A percentile compares a stretch with the other conserved stretches of the same genome.
phyloP scores from a whole-genome alignment of 2,113 vertebrate genomes.

The Thunnus maccoyii region DNA sequence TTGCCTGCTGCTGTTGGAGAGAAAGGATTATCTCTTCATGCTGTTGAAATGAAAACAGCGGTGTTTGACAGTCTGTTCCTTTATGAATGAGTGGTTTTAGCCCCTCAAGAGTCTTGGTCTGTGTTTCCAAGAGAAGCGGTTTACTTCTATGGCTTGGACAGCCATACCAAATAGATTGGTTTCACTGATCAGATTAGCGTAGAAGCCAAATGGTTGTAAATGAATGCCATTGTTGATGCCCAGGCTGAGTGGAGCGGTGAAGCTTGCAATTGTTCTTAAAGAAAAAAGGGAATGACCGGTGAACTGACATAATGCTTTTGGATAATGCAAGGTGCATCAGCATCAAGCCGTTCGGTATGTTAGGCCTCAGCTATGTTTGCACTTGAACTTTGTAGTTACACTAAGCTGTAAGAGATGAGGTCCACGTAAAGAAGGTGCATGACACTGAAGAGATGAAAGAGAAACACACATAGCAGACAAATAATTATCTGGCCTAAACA shows the following conservation, averaged over 20 bases:
- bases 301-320: conserved; percentile 39
- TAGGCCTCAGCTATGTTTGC: conserved; percentile 35
- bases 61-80: conserved; percentile 68
- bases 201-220: conserved; percentile 65
- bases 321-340: conserved; percentile 48
- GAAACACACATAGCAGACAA: conserved; percentile 40
- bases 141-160: conserved; percentile 69
- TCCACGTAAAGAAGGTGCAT: conserved; percentile 23
- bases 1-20: conserved; percentile 50
- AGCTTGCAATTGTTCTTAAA: conserved; percentile 55
- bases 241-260: conserved; percentile 48
- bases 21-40: conserved; percentile 70
- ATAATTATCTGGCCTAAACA: conserved; percentile 26
- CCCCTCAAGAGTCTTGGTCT: conserved; percentile 52
- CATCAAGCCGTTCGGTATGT: conserved; percentile 17
- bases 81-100: conserved; percentile 67
- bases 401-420: conserved; percentile 20
- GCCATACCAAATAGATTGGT: conserved; percentile 83
- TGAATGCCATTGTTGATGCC: conserved; percentile 77
- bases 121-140: conserved; percentile 49
- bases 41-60: conserved; percentile 61
- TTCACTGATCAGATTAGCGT: conserved; percentile 79
- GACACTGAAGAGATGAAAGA: conserved; percentile 44
- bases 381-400: conserved; percentile 29
- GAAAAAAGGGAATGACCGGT: conserved; percentile 43